Conservation (phyloP, 2,113 vertebrate genomes). For the Semnornis frantzii region DNA sequence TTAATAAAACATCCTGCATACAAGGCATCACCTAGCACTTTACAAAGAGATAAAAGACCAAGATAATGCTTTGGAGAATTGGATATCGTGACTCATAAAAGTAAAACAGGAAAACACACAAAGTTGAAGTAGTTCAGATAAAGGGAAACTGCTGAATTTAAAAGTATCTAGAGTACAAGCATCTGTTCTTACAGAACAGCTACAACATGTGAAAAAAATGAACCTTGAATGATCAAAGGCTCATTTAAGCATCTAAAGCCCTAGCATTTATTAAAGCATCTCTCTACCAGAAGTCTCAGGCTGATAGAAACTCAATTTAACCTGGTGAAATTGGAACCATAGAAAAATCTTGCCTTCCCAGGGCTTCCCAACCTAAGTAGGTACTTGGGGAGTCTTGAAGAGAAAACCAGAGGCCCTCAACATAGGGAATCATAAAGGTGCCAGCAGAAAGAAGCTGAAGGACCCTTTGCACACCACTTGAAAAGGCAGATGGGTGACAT, state of each 20-base stretch:
- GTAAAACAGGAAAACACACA: neutral
- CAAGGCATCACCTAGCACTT: neutral
- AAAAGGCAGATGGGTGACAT: rapidly evolving
- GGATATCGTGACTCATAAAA: slow-evolving; percentile 3
- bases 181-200: neutral
- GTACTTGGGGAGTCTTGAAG: neutral
- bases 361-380: neutral
- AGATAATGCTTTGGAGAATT: slow-evolving; percentile 38
- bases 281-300: neutral
- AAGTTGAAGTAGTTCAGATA: neutral
- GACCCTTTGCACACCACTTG: neutral
- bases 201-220: neutral
- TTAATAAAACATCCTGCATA: neutral
- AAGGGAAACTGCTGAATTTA: slow-evolving; percentile 4
- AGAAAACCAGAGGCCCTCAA: neutral
- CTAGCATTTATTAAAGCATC: neutral
- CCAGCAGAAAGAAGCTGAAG: neutral
- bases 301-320: neutral
- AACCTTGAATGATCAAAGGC: neutral
- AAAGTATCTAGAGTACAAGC: neutral
- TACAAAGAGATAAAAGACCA: slow-evolving; percentile 16
- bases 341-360: neutral
- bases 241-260: neutral
- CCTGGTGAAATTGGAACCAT: neutral
- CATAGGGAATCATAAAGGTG: neutral